Conservation (phyloP, 2,113 vertebrate genomes). For the Ailurus styani region DNA sequence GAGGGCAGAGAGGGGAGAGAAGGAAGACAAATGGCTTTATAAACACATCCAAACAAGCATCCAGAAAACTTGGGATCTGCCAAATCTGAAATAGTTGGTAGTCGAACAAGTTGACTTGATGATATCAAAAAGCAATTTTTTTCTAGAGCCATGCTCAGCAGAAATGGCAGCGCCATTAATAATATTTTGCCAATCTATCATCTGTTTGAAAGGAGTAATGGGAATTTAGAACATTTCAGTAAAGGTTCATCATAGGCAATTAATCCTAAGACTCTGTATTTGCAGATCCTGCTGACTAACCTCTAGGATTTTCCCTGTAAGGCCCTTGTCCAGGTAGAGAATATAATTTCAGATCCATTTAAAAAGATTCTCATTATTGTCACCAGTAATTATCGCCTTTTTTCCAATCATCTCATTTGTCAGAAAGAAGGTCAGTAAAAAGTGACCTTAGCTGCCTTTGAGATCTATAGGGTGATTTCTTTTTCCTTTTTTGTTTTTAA, state of each 20-base stretch:
- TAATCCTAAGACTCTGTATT: not conserved
- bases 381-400: not conserved
- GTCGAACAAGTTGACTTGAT: not conserved
- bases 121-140: not conserved
- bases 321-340: not conserved
- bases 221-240: not conserved
- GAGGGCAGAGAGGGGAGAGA: not conserved
- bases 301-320: not conserved
- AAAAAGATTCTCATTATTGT: not conserved
- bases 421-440: not conserved
- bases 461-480: not conserved
- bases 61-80: not conserved
- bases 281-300: not conserved
- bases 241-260: not conserved
- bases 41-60: not conserved
- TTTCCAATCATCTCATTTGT: not conserved
- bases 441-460: not conserved
- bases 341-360: not conserved
- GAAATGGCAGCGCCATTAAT: not conserved
- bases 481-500: not conserved
- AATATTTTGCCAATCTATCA: not conserved
- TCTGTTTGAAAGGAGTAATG: conserved; percentile 16
- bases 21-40: not conserved
- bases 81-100: not conserved
- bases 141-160: not conserved